Conservation (phyloP, 2,113 vertebrate species). For the Thalassoma bifasciatum region DNA sequence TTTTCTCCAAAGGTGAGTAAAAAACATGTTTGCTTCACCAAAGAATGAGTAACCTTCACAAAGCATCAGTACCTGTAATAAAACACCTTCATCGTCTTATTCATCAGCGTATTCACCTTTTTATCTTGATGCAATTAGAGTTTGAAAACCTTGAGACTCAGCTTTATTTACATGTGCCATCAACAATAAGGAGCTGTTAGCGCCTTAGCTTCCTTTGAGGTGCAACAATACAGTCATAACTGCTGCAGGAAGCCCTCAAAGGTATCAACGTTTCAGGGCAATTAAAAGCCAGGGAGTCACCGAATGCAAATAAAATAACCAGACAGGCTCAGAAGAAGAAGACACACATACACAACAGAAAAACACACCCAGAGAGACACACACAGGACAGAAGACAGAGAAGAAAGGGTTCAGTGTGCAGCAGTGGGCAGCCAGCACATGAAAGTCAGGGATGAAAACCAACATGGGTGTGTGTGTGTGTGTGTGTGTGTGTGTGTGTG, state of each 20-base stretch:
- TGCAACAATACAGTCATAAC: not conserved
- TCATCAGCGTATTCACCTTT: too few species aligned
- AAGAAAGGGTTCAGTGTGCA: slow-evolving; percentile 27
- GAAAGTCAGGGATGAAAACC: slow-evolving; percentile 6
- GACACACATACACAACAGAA: slow-evolving; percentile 14
- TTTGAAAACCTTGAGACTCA: too few species aligned
- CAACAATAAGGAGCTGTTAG: not conserved
- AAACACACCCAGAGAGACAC: slow-evolving; percentile 12
- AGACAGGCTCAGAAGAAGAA: not conserved
- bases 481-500: not conserved
- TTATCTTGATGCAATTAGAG: too few species aligned
- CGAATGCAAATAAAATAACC: slow-evolving; percentile 1
- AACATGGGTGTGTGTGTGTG: not conserved
- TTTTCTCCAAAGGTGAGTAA: too few species aligned
- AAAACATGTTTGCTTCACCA: too few species aligned
- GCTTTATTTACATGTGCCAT: not conserved
- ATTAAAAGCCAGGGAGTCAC: slow-evolving; percentile 30
- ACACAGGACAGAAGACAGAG: not conserved
- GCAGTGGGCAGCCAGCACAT: slow-evolving; percentile 2
- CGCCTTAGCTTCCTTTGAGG: not conserved
- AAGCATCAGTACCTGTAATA: too few species aligned
- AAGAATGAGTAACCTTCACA: too few species aligned
- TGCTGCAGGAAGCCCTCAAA: slow-evolving; percentile 3
- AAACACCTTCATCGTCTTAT: too few species aligned
- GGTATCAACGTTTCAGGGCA: slow-evolving; percentile 16